Evolutionary conservation across 2,797 vertebrate genomes (phyloP).

Genomic region (Cercopithecus mitis): DNA sequence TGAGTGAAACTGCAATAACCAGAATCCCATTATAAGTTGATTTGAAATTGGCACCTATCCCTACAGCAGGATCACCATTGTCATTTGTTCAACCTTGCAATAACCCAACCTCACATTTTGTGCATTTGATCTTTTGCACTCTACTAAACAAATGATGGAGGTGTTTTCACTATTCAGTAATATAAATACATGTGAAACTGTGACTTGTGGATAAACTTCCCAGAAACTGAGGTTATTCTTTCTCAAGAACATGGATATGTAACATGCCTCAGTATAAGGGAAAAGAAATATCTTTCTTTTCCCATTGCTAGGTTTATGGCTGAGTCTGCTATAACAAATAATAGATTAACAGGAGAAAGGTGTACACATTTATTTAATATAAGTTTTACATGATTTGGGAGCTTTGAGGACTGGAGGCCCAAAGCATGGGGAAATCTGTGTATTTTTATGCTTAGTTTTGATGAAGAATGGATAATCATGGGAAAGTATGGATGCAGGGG

Average conservation of each 20-base stretch:
- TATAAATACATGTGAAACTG: conserved; percentile 45
- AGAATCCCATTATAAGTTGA: neutral
- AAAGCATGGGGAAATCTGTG: too few species aligned
- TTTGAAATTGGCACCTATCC: neutral
- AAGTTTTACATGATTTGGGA: neutral
- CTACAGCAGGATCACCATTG: neutral
- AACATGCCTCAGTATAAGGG: neutral
- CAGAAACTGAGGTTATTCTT: neutral
- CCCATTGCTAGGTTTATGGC: neutral
- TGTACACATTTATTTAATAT: neutral
- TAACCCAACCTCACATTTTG: conserved; percentile 16
- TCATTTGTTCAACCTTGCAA: conserved; percentile 24
- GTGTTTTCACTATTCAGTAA: conserved; percentile 1
- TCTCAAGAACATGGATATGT: neutral
- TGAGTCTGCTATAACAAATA: neutral
- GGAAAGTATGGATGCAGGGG: neutral
- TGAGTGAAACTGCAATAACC: conserved; percentile 19
- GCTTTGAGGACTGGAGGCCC: neutral
- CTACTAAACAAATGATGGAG: neutral
- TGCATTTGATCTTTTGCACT: conserved; percentile 26
- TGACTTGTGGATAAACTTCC: neutral
- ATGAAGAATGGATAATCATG: neutral
- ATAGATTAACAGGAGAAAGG: neutral
- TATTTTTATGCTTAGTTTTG: neutral
- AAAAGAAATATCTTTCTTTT: neutral